Base-by-base conservation (phyloP, 2,888 invertebrate genomes). In the Ametastegia equiseti region DNA sequence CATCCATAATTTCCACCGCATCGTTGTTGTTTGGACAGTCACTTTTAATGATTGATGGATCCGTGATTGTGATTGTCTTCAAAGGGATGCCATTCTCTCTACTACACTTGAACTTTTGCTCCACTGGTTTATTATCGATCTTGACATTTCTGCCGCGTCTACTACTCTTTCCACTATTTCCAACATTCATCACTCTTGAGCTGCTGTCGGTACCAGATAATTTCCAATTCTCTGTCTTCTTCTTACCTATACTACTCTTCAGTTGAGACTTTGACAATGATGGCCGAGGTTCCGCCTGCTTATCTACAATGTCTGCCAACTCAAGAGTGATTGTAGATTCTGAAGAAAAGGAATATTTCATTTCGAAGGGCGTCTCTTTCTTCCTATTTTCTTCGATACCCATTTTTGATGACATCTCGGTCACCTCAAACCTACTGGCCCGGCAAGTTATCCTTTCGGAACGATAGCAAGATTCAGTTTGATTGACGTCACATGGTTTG, bases 51-150 rank as follows among this genome's bases (percentile, higher is more conserved):
- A 50, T 50, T 13, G 15, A 54, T 15, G 81, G 83, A 67, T 84
- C 83, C 45, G 50, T 80, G 71, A 82, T 84, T 13, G 81, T 81
- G 11, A 83, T 84, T 63, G 60, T 82, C 57, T 84, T 83, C 13
- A 82, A 47, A 42, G 83, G 83, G 15, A 78, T 30, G 57, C 81
- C 84, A 47, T 81, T 83, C 54, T 83, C 81, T 39, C 81, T 39
- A 54, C 84, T 83, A 65, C 77, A 73, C 60, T 81, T 81, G n/a
- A 84, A 81, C 77, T 60, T 84, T 69, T 71, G 39, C 45, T 71
- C 81, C 27, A 83, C 63, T 65, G 50, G 75, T 50, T 73, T 33
- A 33, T 81, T 81, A n/a, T 82, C 71, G 6, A 81, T 80, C 71
- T 39, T 39, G 33, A 30, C 30, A 50, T 77, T 57, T 30, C 36